Conservation (phyloP, 35 echinoderm and acorn worm species). For the Ptychodera flava region DNA sequence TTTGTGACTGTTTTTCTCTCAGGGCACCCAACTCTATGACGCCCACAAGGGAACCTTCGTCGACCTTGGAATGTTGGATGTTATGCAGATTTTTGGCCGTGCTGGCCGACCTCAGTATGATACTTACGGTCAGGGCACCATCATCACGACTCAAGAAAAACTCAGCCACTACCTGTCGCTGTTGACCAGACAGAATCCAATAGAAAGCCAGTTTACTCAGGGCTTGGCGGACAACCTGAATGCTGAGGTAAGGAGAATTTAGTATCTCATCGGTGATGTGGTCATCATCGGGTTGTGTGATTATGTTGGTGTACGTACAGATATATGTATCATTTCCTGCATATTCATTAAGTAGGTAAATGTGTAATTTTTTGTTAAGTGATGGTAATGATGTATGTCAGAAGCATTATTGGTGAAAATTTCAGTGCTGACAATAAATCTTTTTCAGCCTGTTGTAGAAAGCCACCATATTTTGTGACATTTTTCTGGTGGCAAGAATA, state of each 20-base stretch:
- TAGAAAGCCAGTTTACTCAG: conserved; percentile 91
- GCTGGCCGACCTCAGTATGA: conserved; percentile 97
- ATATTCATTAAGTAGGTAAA: too few relatives aligned
- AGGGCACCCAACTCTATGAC: conserved; percentile 98
- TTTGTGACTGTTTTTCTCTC: conserved; percentile 24
- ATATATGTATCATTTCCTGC: too few relatives aligned
- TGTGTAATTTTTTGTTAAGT: too few relatives aligned
- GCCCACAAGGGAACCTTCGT: conserved; percentile 90
- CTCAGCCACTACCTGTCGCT: conserved; percentile 79
- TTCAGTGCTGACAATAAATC: too few relatives aligned
- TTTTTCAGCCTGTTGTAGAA: too few relatives aligned
- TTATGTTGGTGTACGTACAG: too few relatives aligned
- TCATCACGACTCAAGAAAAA: conserved; percentile 93
- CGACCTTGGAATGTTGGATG: conserved; percentile 76
- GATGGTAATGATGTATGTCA: too few relatives aligned
- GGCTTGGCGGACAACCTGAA: conserved; percentile 85
- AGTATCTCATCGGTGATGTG: not conserved
- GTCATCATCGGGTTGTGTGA: too few relatives aligned
- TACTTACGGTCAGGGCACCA: conserved; percentile 75
- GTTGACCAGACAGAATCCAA: conserved; percentile 94
- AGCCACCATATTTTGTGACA: too few relatives aligned
- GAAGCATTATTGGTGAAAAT: too few relatives aligned
- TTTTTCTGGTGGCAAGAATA: too few relatives aligned
- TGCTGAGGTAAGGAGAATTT: conserved; percentile 77
- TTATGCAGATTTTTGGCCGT: conserved; percentile 89